Conservation (phyloP, 2,113 vertebrate species). For the Agelaius phoeniceus region DNA sequence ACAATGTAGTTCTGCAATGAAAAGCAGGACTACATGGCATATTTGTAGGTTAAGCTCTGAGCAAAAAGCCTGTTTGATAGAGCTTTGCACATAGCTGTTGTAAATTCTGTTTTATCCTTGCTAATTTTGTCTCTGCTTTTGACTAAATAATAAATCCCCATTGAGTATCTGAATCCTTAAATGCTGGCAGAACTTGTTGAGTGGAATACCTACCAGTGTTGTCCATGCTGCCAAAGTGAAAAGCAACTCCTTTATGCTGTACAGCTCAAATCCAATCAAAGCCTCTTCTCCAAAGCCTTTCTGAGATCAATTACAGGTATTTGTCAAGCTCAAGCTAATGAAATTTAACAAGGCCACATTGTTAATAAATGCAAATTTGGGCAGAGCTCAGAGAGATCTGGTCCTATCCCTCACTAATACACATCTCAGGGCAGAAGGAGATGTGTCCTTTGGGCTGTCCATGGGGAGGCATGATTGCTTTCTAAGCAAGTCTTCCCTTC, state of each 20-base stretch:
- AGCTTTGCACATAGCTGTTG: neutral
- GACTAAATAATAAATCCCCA: neutral
- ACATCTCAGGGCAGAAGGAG: neutral
- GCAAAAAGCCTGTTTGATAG: neutral
- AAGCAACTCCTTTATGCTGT: neutral
- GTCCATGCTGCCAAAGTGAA: neutral
- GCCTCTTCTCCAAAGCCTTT: neutral
- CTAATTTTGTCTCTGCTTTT: slow-evolving; percentile 18
- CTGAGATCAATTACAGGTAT: neutral
- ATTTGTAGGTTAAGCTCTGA: slow-evolving; percentile 25
- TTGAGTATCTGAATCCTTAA: neutral
- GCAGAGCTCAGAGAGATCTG: neutral
- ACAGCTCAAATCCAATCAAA: neutral
- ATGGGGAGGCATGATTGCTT: neutral
- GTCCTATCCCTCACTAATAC: neutral
- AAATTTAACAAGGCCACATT: neutral
- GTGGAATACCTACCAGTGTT: neutral
- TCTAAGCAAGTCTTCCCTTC: neutral
- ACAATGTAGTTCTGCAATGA: neutral
- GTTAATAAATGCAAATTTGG: neutral
- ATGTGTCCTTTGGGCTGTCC: neutral
- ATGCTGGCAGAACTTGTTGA: neutral
- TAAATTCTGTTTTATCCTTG: slow-evolving; percentile 28
- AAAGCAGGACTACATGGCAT: neutral
- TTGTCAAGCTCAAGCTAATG: neutral